A percentile compares a stretch with the other conserved stretches of the same genome.
Conservation (phyloP, 2,113 vertebrate genomes). For the Lycaon pictus region DNA sequence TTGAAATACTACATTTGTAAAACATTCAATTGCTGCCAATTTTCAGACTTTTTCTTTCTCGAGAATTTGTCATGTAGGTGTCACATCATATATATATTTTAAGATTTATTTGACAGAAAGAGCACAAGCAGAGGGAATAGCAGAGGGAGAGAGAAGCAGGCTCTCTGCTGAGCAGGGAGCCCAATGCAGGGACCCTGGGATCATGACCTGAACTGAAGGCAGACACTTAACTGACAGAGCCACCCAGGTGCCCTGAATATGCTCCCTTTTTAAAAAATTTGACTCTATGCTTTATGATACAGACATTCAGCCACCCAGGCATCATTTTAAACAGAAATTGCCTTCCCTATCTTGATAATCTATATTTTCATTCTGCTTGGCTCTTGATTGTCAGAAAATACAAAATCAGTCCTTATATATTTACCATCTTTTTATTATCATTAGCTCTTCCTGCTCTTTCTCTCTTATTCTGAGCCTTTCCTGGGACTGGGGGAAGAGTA, state of each 20-base stretch:
- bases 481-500: neutral
- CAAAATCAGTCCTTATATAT: neutral
- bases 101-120: neutral
- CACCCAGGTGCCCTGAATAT: neutral
- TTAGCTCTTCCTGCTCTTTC: neutral
- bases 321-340: neutral
- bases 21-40: neutral
- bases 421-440: neutral
- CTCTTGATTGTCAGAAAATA: neutral
- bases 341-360: neutral
- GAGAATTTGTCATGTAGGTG: conserved; percentile 5
- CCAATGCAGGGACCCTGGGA: neutral
- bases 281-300: no score
- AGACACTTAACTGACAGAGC: neutral
- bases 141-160: neutral
- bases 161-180: neutral
- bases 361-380: neutral
- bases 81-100: neutral
- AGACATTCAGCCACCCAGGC: no score
- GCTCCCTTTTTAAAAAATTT: no score
- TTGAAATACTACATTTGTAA: neutral
- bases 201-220: neutral
- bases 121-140: neutral
- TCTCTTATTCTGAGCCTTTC: neutral
- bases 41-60: neutral